These are phyloP conservation scores for Nicator chloris DNA, from an alignment of 2,113 vertebrate species.

Conservation along the genomic window DNA sequence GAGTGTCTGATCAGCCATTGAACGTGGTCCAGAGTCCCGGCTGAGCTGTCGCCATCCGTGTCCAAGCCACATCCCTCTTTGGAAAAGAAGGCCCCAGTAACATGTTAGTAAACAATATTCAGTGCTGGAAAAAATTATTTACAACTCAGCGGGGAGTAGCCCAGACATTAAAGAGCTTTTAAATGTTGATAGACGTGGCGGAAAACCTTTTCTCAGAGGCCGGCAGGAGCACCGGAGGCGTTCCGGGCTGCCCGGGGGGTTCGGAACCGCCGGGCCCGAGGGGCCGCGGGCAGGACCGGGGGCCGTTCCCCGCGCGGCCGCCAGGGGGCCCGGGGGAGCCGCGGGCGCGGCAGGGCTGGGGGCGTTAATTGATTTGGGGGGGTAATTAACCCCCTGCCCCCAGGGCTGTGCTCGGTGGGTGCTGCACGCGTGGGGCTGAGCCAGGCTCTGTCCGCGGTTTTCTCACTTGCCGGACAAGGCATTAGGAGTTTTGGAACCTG, in stretches of 20 bases:
- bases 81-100: not conserved
- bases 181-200: not conserved
- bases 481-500: not conserved
- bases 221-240: fast-evolving
- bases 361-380: too few species aligned
- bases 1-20: not conserved
- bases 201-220: fast-evolving
- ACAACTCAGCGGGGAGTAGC: not conserved
- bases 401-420: fast-evolving
- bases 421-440: not conserved
- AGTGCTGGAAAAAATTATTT: not conserved
- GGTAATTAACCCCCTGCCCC: not conserved
- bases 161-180: not conserved
- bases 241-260: fast-evolving
- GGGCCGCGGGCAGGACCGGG: too few species aligned
- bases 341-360: not conserved
- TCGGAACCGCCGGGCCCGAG: not conserved
- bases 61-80: not conserved
- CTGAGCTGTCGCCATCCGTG: not conserved
- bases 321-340: not conserved
- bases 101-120: slow-evolving; percentile 2
- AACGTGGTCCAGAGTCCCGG: fast-evolving
- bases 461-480: not conserved
- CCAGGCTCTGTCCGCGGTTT: not conserved
- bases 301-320: not conserved